These are phyloP conservation scores for Antheraea pernyi DNA, from an alignment of 1,140 invertebrate species.

Conservation along the genomic window DNA sequence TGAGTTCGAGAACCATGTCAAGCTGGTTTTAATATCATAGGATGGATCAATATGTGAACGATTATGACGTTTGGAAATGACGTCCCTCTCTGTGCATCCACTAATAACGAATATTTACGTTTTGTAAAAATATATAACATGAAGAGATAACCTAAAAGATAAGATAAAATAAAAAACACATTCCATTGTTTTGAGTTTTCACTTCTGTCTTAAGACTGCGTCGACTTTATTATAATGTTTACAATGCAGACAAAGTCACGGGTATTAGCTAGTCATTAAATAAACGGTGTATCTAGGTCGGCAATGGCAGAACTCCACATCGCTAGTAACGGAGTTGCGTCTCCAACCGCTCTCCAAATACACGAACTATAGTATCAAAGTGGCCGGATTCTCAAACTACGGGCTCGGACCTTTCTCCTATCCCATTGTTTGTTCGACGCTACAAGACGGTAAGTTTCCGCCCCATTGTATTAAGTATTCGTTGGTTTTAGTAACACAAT, in stretches of 20 bases:
- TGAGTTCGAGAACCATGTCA: no score
- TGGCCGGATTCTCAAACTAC: slow-evolving; percentile 90
- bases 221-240: no score
- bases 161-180: no score
- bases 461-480: neutral
- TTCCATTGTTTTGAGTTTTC: no score
- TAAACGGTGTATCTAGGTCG: slow-evolving; percentile 45
- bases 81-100: no score
- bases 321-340: slow-evolving; percentile 83
- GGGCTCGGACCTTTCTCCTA: slow-evolving; percentile 89
- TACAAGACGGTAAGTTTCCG: slow-evolving; percentile 85
- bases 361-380: slow-evolving; percentile 92
- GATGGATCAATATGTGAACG: no score
- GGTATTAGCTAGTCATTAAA: neutral
- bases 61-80: no score
- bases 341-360: slow-evolving; percentile 87
- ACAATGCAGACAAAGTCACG: neutral
- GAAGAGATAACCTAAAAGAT: no score
- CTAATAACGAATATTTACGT: no score
- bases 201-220: no score
- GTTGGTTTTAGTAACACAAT: neutral
- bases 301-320: slow-evolving; percentile 65
- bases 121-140: no score
- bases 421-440: slow-evolving; percentile 85
- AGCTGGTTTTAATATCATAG: no score